Percentiles rank a stretch among this genome's conserved stretches.
phyloP scores from a whole-genome alignment of 37 sponge, comb jelly and placozoan genomes.

The Eunapius fragilis region DNA sequence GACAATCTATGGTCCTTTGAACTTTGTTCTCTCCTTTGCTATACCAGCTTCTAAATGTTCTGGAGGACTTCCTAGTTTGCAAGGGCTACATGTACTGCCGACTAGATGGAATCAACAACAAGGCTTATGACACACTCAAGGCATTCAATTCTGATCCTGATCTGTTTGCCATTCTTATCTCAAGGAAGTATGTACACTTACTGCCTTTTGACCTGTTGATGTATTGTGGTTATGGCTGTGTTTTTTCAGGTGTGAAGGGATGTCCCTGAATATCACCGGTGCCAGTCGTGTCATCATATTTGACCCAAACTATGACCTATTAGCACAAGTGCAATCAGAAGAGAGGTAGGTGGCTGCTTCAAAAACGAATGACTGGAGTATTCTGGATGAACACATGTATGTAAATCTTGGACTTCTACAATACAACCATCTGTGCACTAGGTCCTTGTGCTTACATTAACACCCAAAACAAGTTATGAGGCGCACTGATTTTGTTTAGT shows the following conservation, averaged over 20 bases:
- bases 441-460: too few species aligned
- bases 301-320: slow-evolving; percentile 70
- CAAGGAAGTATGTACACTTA: slow-evolving; percentile 26
- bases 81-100: slow-evolving; percentile 36
- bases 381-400: too few species aligned
- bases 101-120: slow-evolving; percentile 44
- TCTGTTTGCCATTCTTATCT: slow-evolving; percentile 48
- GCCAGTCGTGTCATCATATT: slow-evolving; percentile 60
- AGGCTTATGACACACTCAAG: slow-evolving; percentile 19
- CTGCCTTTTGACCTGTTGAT: not conserved
- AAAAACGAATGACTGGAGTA: too few species aligned
- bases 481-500: too few species aligned
- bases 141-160: slow-evolving; percentile 50
- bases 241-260: slow-evolving; percentile 45
- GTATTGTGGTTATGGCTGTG: not conserved
- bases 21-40: too few species aligned
- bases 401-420: too few species aligned
- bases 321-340: slow-evolving; percentile 53
- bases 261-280: slow-evolving; percentile 59
- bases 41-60: slow-evolving; percentile 50
- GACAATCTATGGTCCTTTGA: too few species aligned
- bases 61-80: slow-evolving; percentile 31
- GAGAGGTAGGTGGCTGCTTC: slow-evolving; percentile 49
- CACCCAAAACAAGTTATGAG: too few species aligned
- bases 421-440: too few species aligned